These are phyloP conservation scores for Columbina picui DNA, from an alignment of 2,113 vertebrate genomes.

Conservation along the genomic window DNA sequence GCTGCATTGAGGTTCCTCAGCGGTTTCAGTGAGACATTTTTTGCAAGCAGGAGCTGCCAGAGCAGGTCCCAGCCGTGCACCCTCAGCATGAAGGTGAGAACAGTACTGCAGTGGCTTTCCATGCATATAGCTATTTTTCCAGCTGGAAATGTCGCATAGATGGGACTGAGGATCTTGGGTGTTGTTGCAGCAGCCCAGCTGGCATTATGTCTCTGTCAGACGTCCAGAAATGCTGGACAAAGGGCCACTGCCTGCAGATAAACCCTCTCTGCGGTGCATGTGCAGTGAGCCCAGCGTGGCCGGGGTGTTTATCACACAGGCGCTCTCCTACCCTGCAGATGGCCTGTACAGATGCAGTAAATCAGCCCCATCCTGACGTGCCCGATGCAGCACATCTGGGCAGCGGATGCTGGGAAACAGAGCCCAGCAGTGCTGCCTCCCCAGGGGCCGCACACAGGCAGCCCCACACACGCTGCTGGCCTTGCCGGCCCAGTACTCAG, in stretches of 20 bases:
- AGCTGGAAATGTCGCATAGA: neutral
- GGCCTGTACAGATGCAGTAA: slow-evolving; percentile 48
- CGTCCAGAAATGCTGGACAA: slow-evolving; percentile 2
- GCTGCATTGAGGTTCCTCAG: neutral
- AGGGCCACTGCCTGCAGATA: neutral
- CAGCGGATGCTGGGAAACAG: slow-evolving; percentile 26
- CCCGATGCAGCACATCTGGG: slow-evolving; percentile 42
- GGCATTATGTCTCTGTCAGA: neutral
- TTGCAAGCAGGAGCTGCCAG: neutral
- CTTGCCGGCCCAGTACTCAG: neutral
- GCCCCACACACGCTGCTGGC: neutral
- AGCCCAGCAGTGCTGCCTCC: neutral
- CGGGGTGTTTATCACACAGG: neutral
- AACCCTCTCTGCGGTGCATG: neutral
- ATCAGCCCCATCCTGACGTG: slow-evolving; percentile 36
- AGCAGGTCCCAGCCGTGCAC: neutral
- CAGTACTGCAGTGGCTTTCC: neutral
- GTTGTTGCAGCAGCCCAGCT: neutral
- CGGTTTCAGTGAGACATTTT: neutral
- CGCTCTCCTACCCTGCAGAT: slow-evolving; percentile 25
- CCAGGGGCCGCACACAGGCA: neutral
- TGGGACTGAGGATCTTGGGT: neutral
- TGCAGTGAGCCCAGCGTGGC: neutral
- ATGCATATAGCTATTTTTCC: neutral
- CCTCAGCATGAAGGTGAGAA: neutral